These are phyloP conservation scores for Microctenopoma stevenorrisi DNA, from an alignment of 2,797 vertebrate species.

Conservation along the genomic window DNA sequence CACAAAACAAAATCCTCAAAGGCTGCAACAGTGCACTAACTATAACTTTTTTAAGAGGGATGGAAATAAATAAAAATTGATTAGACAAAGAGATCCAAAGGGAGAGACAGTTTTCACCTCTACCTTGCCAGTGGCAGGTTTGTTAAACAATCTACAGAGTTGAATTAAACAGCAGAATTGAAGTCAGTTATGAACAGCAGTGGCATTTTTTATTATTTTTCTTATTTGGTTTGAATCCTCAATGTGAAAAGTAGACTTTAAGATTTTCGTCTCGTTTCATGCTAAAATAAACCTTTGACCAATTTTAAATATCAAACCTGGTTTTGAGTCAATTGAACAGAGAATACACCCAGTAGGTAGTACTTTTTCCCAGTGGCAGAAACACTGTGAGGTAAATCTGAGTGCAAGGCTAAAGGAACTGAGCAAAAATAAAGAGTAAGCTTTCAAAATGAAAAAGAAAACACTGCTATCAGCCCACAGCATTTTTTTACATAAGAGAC, in stretches of 20 bases:
- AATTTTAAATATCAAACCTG: not conserved
- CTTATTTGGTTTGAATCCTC: not conserved
- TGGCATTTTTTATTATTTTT: not conserved
- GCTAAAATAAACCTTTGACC: not conserved
- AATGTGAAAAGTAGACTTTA: slow-evolving; percentile 14
- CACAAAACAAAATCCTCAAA: slow-evolving; percentile 36
- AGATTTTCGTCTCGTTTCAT: not conserved
- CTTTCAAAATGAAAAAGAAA: slow-evolving; percentile 12
- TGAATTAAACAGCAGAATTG: slow-evolving; percentile 18
- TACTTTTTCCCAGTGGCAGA: not conserved
- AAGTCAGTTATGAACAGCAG: not conserved
- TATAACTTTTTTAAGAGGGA: slow-evolving; percentile 5
- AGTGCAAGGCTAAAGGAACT: slow-evolving; percentile 8
- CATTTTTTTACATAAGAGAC: slow-evolving; percentile 29
- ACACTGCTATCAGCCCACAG: slow-evolving; percentile 24
- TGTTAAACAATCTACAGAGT: slow-evolving; percentile 20
- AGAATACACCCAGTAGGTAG: not conserved
- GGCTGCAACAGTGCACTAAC: slow-evolving; percentile 6
- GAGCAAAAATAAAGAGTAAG: slow-evolving; percentile 10
- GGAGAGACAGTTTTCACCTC: slow-evolving; percentile 16
- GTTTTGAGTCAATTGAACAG: slow-evolving; percentile 9
- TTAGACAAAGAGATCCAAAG: slow-evolving; percentile 26
- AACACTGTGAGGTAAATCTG: slow-evolving; percentile 1
- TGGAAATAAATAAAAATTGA: slow-evolving; percentile 26
- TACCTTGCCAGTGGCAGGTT: slow-evolving; percentile 50